phyloP scores from a whole-genome alignment of 23 tunicate genomes.

The Ascidia mentula region DNA sequence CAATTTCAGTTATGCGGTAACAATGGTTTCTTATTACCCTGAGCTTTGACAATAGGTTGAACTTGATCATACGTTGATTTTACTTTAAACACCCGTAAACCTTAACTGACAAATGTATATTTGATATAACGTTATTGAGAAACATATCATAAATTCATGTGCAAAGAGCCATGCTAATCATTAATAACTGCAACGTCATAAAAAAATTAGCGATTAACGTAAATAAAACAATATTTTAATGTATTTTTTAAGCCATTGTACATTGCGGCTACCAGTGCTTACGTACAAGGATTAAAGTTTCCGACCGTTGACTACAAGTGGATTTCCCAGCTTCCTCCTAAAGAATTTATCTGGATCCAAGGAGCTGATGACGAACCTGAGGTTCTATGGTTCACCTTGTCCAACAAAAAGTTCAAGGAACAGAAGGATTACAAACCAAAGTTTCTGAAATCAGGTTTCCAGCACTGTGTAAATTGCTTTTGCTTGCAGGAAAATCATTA shows the following conservation, averaged over 20 bases:
- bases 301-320: neutral
- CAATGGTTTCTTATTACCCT: neutral
- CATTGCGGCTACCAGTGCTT: neutral
- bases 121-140: too few species aligned
- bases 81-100: too few species aligned
- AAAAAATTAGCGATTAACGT: too few species aligned
- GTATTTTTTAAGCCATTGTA: neutral
- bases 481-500: too few species aligned
- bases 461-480: too few species aligned
- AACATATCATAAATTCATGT: too few species aligned
- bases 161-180: too few species aligned
- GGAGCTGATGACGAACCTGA: conserved; percentile 52
- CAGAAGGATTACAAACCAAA: too few species aligned
- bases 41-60: neutral
- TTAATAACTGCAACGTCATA: too few species aligned
- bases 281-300: neutral
- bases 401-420: conserved; percentile 47
- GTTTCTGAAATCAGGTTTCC: too few species aligned
- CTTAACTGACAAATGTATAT: too few species aligned
- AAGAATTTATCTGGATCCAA: neutral
- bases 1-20: neutral
- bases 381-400: conserved; percentile 76
- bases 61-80: neutral
- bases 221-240: neutral
- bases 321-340: neutral